Evolutionary conservation across 2,797 vertebrate species (phyloP), one percentile per base, ranked within the genome.

Genomic region (Macroramphosus scolopax): DNA sequence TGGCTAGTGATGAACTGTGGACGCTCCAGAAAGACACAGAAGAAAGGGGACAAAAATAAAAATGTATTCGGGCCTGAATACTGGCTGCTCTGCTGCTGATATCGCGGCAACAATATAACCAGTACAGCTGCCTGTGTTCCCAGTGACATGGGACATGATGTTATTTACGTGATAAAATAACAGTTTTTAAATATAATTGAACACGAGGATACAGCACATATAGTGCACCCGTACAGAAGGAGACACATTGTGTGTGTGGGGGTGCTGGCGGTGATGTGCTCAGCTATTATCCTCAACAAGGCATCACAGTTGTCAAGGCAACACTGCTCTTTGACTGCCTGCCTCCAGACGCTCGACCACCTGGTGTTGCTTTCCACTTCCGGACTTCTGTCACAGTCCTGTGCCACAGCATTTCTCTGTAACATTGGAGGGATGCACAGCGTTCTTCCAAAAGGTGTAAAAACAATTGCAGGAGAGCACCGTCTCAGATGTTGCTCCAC

Each of bases 241-340:
- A 36, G 10, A 24, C 26, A 39, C 17, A 38, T 17, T 36, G 5
- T 46, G 17, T 38, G 17, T 40, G 41, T 31, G 35, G 46, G 29
- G 63, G 42, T 76, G 60, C 37, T 60, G 62, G 45, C 11, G 44
- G 45, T 5, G 53, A 72, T 67, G 64, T 75, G 63, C 72, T 81
- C 38, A 7, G 64, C 69, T 70, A 77, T 76, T 81, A 84, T 68
- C 77, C 79, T 83, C 76, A 78, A 72, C 78, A 75, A 72, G 75
- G 85, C 86, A 88, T 89, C 82, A 64, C 78, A 68, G 86, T 90
- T 88, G 83, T 88, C 83, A 82, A 79, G 86, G 85, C 80, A 87
- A 89, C 78, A 13, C 60, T 70, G 74, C 80, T 84, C 69, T 81
- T 86, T 87, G 87, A 68, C 68, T 82, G 75, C 69, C 73, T 73